Evolutionary conservation across 2,113 vertebrate species (phyloP).

Genomic region (Cavia aperea): DNA sequence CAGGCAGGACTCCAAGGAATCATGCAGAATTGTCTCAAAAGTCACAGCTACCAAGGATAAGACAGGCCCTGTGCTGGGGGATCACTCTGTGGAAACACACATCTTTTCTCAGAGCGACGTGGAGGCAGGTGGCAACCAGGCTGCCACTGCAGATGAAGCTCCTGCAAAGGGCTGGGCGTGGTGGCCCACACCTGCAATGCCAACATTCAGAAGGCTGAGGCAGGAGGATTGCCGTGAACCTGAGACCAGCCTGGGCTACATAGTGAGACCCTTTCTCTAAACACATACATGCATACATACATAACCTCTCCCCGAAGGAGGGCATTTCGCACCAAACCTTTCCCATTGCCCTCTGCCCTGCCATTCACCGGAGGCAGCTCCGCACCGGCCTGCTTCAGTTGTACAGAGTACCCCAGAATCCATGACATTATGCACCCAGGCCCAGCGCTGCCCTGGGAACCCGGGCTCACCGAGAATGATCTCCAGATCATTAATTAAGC

Average conservation of each 20-base stretch:
- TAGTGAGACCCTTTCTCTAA: not conserved
- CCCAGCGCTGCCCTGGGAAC: not conserved
- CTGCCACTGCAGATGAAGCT: not conserved
- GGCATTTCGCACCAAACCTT: not conserved
- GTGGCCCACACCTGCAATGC: not conserved
- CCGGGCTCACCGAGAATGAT: rapidly evolving
- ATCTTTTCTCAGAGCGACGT: not conserved
- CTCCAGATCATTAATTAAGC: slow-evolving; percentile 43
- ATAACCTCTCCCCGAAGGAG: not conserved
- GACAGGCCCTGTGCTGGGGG: rapidly evolving
- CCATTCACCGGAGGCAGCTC: not conserved
- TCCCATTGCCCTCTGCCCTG: rapidly evolving
- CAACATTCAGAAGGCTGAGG: not conserved
- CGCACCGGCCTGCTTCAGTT: not conserved
- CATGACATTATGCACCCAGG: not conserved
- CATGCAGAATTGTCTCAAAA: not conserved
- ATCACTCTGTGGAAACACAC: not conserved
- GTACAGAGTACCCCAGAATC: rapidly evolving
- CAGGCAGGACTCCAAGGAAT: not conserved
- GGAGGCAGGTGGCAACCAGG: not conserved
- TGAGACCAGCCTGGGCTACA: not conserved
- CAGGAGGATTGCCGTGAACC: not conserved
- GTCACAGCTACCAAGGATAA: not conserved
- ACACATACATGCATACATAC: no score
- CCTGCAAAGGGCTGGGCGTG: not conserved